phyloP scores from a whole-genome alignment of 2,113 vertebrate species.

The Varanus komodoensis region DNA sequence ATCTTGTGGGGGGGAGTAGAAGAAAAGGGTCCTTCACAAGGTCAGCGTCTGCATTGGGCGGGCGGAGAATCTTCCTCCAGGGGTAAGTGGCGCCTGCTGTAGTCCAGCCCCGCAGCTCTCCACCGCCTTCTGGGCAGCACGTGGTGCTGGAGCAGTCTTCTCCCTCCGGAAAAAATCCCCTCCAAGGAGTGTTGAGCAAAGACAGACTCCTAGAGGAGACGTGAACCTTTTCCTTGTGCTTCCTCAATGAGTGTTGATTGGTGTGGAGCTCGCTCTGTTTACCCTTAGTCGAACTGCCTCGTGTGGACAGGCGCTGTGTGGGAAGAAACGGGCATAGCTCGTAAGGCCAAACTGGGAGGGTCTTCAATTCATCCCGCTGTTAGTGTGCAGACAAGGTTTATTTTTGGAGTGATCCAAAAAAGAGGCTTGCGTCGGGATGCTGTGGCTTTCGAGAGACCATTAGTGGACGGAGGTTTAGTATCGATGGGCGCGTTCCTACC shows the following conservation, averaged over 20 bases:
- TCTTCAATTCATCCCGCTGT: neutral
- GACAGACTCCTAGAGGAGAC: neutral
- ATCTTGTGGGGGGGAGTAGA: neutral
- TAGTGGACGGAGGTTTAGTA: neutral
- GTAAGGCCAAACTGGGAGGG: neutral
- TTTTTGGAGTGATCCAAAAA: neutral
- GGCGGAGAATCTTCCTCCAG: neutral
- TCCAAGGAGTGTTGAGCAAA: neutral
- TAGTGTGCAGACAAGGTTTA: too few relatives aligned
- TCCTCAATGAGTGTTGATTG: neutral
- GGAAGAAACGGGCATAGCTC: neutral
- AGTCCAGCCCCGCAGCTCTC: too few relatives aligned
- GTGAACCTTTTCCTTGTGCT: too few relatives aligned
- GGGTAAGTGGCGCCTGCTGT: neutral
- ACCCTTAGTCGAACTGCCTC: neutral
- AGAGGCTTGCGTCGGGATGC: neutral
- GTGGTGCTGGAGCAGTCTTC: neutral
- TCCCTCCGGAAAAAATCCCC: neutral
- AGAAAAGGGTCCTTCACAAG: neutral
- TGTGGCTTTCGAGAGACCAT: neutral
- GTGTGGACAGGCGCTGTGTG: slow-evolving; percentile 3
- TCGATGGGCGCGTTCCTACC: neutral
- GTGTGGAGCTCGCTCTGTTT: neutral
- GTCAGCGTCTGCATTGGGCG: neutral
- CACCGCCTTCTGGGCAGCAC: neutral